Percentiles rank a stretch among this genome's conserved stretches.
Evolutionary conservation across 2,113 vertebrate genomes (phyloP).

Genomic region (Mola mola): DNA sequence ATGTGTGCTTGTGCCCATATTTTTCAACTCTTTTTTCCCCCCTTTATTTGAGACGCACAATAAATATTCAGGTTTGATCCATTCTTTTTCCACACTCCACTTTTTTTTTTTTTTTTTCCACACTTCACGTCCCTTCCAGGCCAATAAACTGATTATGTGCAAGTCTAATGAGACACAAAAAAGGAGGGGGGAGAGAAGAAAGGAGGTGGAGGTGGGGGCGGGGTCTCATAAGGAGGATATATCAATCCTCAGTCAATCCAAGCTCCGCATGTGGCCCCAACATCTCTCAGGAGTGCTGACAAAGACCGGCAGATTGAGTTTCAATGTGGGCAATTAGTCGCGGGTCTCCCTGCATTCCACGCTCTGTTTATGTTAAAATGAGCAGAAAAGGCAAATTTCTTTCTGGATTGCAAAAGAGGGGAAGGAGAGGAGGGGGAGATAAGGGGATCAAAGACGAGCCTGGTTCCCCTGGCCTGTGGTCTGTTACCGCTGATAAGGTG

Average conservation of each 20-base stretch:
- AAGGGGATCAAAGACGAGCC: conserved; percentile 49
- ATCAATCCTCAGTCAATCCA: conserved; percentile 41
- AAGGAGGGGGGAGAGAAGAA: conserved; percentile 9
- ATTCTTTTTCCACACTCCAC: conserved; percentile 9
- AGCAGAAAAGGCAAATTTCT: conserved; percentile 13
- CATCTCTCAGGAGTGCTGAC: conserved; percentile 8
- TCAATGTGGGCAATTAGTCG: conserved; percentile 51
- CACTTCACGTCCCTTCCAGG: conserved; percentile 40
- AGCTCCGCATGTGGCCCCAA: conserved; percentile 28
- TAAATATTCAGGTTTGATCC: neutral
- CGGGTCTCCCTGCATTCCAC: conserved; percentile 22
- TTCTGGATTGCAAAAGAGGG: conserved; percentile 1
- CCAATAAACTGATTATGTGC: conserved; percentile 62
- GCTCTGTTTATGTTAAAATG: conserved; percentile 40
- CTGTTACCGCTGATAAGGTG: conserved; percentile 72
- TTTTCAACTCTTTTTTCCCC: too few species aligned
- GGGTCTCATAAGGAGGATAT: conserved; percentile 35
- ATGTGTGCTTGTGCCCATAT: too few species aligned
- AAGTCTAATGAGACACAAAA: conserved; percentile 42
- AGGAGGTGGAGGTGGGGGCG: conserved; percentile 33
- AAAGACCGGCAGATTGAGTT: conserved; percentile 18
- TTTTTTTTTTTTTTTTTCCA: conserved; percentile 33
- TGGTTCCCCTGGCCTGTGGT: conserved; percentile 57
- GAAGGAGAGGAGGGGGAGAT: conserved; percentile 14
- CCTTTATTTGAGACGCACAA: too few species aligned